A percentile compares a stretch with the other conserved stretches of the same genome.
These are phyloP conservation scores for Lepidothrix coronata DNA, from an alignment of 2,113 vertebrate genomes.

Conservation along the genomic window DNA sequence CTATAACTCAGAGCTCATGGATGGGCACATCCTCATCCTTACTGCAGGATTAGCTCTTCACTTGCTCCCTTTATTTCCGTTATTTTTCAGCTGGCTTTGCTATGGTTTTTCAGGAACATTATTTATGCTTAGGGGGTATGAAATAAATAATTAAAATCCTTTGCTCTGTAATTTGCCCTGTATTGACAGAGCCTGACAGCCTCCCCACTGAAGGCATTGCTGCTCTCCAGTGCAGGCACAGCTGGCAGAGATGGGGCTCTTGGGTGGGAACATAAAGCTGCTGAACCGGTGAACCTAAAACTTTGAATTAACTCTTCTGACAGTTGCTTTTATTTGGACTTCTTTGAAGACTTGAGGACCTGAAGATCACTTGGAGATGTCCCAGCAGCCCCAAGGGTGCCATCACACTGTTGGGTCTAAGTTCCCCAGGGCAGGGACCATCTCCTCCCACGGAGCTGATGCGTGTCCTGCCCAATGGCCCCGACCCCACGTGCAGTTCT, in stretches of 20 bases:
- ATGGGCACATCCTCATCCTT: not conserved
- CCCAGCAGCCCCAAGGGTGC: not conserved
- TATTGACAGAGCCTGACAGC: not conserved
- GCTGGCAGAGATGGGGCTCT: not conserved
- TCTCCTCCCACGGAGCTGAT: not conserved
- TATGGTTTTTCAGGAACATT: not conserved
- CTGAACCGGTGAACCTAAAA: not conserved
- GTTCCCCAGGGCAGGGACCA: not conserved
- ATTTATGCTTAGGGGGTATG: not conserved
- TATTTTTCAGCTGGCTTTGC: not conserved
- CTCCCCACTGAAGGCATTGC: not conserved
- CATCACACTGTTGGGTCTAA: accelerated
- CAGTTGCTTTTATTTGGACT: not conserved
- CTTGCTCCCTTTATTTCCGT: not conserved
- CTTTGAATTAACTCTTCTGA: not conserved
- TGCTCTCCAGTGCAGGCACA: not conserved
- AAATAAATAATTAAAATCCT: not conserved
- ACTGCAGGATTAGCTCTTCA: not conserved
- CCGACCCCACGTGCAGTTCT: accelerated
- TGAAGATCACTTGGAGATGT: not conserved
- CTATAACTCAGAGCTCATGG: not conserved
- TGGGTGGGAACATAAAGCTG: not conserved
- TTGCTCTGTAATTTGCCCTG: not conserved
- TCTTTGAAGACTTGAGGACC: not conserved
- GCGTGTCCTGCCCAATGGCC: not conserved